These are phyloP conservation scores for Aporophyla nigra DNA, from an alignment of 2,888 invertebrate species.

Conservation along the genomic window DNA sequence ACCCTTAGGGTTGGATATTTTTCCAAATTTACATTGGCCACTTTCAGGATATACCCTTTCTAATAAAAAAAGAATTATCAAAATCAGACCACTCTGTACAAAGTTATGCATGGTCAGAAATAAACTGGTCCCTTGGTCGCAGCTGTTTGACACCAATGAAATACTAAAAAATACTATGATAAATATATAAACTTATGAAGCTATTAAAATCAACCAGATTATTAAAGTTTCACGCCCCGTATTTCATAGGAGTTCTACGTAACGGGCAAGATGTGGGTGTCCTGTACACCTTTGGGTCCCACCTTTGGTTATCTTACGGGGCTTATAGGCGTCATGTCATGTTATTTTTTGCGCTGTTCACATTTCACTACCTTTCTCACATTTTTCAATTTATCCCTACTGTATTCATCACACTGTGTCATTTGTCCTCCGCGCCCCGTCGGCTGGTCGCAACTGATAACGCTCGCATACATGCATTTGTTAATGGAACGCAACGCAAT, in stretches of 20 bases:
- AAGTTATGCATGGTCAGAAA: no score
- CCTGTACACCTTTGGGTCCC: not conserved
- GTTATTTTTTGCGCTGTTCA: not conserved
- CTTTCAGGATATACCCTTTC: no score
- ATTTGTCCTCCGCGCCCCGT: constrained; percentile 31
- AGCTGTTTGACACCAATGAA: not conserved
- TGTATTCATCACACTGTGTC: constrained; percentile 45
- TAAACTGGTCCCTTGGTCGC: not conserved
- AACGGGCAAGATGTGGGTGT: no score
- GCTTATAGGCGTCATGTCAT: not conserved
- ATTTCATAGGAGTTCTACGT: not conserved
- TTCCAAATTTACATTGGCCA: no score
- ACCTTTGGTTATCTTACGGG: not conserved
- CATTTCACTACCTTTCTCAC: not conserved
- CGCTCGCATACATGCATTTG: constrained; percentile 67
- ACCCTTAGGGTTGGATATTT: no score
- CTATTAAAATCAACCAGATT: not conserved
- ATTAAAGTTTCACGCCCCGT: not conserved
- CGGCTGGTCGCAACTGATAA: constrained; percentile 66
- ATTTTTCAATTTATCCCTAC: constrained; percentile 14
- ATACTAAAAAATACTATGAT: no score
- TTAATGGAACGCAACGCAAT: constrained; percentile 68
- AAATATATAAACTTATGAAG: not conserved
- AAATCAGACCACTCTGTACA: no score
- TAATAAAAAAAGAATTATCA: no score